Base-by-base conservation (phyloP, 2,888 invertebrate genomes). In the Yponomeuta malinellus region DNA sequence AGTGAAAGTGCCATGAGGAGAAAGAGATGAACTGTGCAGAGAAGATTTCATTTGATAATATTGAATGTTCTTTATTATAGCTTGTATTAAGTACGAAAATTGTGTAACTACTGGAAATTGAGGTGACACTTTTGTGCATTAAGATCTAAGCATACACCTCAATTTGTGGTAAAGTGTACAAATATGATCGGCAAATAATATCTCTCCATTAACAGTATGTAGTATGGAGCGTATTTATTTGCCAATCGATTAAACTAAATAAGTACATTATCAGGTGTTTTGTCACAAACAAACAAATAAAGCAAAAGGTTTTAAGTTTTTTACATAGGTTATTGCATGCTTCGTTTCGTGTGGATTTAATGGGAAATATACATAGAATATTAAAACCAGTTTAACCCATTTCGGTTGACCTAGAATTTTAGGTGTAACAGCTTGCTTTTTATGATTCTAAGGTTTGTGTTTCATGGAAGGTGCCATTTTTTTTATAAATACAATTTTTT, bases 1-100 rank as follows among this genome's bases (percentile, higher is more conserved):
- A 63, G 37, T 59, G 64, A 71, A 67, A 63, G 37, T 59, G 64
- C 67, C 48, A 37, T 68, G 37, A n/a, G 6, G 33, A 31, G 37
- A 10, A 8, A 68, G 37, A 4, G 6, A 33, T 33, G 33, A 48
- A 67, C 48, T 67, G 67, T 52, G 68, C 65, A 29, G 64, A 23
- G 23, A 23, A 59, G n/a, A 15, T 67, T 52, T 52, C 10, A 52
- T 52, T 52, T 52, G 52, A 52, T 52, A 52, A 12, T 52, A 52
- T 29, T 63, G 63, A 15, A 69, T 69, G 59, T 52, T 52, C 52
- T 52, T 12, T 52, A 52, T 23, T 12, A 52, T 52, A 52, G 5
- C 8, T 52, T 52, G 6, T 52, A 52, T 52, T 52, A 9, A 2
- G 10, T 52, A 12, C 10, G 52, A 5, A 12, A 52, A 2, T 12